Evolutionary conservation across 1,140 invertebrate genomes (phyloP), one percentile per base, ranked within the genome.

Genomic region (Lepidostoma basale): DNA sequence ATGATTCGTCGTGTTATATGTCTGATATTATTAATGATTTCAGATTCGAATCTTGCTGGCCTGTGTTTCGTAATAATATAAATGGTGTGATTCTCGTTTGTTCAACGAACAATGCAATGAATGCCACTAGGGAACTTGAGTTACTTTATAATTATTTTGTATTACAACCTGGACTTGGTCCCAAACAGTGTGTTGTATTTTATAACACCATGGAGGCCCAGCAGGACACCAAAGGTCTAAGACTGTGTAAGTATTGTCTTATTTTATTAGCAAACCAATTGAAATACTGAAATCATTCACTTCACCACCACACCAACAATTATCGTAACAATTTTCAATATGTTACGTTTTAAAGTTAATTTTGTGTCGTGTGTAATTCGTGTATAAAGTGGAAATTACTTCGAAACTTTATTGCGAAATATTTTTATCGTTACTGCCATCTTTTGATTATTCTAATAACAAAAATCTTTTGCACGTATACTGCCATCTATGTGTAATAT

Each of bases 21-120:
- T 45, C 8, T 45, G 42, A 45, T 16, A 45, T 45, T 4, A 18
- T n/a, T 25, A 26, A 1, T 47, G 10, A 77, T 76, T 79, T 25
- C 70, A 93, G 91, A 74, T 92, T 87, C 81, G 88, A 90, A 77
- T 83, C 84, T 12, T 93, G 90, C 76, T 94, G 92, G 92, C 88
- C 92, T 54, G 89, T 89, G 6, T 84, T 93, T 66, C 86, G 88
- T 42, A 82, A 85, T 75, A 87, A 89, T 75, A 81, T 86, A 2
- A 85, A 88, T 74, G 92, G 91, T 20, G 85, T 92, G n/a, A 85
- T 94, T 47, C 85, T 94, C 73, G 89, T 93, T 3, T 92, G 88
- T 71, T 79, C 82, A 0, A 73, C 76, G 16, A 79, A 76, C 60
- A 90, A 88, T 73, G 84, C 86, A 16, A 84, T 85, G 52, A 81